Evolutionary conservation across 64 coral and sea anemone genomes (phyloP), one percentile per base, ranked within the genome.

Genomic region (Montipora sp.): DNA sequence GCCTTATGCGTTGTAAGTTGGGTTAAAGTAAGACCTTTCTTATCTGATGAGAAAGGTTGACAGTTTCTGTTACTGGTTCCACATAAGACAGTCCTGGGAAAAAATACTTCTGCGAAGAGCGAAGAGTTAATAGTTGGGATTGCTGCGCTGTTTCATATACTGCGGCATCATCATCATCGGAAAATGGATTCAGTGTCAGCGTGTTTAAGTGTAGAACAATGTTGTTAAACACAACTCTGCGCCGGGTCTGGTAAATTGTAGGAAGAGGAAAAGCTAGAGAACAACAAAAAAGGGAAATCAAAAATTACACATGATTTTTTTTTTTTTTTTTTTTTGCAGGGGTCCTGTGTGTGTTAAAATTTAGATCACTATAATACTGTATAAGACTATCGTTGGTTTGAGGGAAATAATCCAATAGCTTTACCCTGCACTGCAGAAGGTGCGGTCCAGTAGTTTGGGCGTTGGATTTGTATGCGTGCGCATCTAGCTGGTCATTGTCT

Each of bases 31-130:
- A 50, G 5, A 85, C 82, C 7, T 85, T 85, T 21, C 82, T 85
- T 5, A 85, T 85, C 46, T 85, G 82, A n/a, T 85, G 43, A 19
- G 82, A 13, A 3, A 85, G 59, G 82, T 45, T 70, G 9, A 71
- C 59, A 77, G 23, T 69, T 20, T 79, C 47, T 3, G 51, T 50
- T 7, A 88, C 81, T 75, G 76, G 75, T 60, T 92, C 75, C 43
- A 98, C 96, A n/a, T 90, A 89, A 10, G 96, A 98, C 45, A 90
- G 93, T 3, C 87, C 90, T 6, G 90, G 96, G 67, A 95, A 88
- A 68, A 98, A 98, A 63, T 98, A 98, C 79, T 98, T 98, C 78
- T 98, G 96, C 9, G 96, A 89, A 2, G 96, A 93, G 8, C 93
- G 75, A 1, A 98, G 82, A 7, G 96, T 98, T 23, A 98, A 60